phyloP scores from a whole-genome alignment of 2,797 vertebrate genomes.

The Taeniopygia guttata region DNA sequence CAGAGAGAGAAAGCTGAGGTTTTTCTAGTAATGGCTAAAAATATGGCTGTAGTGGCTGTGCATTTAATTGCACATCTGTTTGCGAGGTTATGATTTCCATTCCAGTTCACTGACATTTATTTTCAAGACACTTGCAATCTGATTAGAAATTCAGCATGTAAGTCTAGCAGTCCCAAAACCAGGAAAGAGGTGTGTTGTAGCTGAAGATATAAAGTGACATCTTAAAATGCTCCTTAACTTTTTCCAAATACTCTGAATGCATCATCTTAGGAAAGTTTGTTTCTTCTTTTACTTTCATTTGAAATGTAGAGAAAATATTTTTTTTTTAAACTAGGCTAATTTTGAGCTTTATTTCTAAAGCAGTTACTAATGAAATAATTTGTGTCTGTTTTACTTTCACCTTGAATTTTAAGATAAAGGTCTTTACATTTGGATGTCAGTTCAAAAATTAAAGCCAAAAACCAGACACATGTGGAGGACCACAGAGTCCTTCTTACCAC shows the following conservation, averaged over 20 bases:
- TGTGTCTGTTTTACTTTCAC: neutral
- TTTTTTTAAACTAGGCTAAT: neutral
- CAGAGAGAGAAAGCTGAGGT: neutral
- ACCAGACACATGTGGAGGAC: neutral
- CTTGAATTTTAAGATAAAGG: neutral
- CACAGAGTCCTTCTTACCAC: neutral
- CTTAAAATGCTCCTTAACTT: neutral
- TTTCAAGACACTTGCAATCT: conserved; percentile 17
- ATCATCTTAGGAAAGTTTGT: neutral
- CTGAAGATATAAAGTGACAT: neutral
- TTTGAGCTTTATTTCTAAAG: neutral
- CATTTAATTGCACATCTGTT: conserved; percentile 39
- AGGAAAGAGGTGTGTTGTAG: neutral
- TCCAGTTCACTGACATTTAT: conserved; percentile 30
- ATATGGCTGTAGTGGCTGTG: neutral
- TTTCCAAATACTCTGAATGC: neutral
- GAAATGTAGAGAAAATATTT: neutral
- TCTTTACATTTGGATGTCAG: neutral
- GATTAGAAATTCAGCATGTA: neutral
- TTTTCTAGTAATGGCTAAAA: conserved; percentile 21
- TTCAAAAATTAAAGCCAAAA: neutral
- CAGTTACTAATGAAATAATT: neutral
- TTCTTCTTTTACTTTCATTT: neutral
- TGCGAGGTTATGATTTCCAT: conserved; percentile 32
- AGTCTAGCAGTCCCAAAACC: neutral